Conservation (phyloP, 2,888 invertebrate species). For the Xestia xanthographa region DNA sequence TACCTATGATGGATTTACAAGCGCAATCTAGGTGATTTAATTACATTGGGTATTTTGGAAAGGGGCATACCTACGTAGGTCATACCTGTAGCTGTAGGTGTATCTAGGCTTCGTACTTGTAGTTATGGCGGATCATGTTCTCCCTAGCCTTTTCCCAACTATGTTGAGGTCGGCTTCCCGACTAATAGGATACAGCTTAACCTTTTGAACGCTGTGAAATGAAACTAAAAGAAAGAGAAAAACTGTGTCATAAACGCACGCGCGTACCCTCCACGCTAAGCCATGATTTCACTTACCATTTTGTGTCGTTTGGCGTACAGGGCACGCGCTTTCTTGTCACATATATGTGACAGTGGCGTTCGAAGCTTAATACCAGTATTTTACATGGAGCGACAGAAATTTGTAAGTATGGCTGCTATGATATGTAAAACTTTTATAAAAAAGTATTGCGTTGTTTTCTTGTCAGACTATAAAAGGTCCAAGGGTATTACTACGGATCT, state of each 20-base stretch:
- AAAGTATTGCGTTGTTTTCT: neutral
- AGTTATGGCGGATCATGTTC: neutral
- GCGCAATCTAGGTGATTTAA: slow-evolving; percentile 11
- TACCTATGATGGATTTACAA: slow-evolving; percentile 13
- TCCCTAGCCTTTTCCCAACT: neutral
- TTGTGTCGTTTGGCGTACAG: no score
- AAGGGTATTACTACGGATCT: no score
- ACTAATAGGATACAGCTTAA: neutral
- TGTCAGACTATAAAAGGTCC: neutral
- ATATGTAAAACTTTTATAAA: no score
- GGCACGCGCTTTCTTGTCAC: no score
- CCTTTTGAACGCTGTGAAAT: no score
- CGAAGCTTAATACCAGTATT: neutral
- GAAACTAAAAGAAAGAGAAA: no score
- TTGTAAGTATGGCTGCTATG: neutral
- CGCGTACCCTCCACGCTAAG: no score
- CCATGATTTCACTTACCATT: no score
- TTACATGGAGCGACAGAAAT: neutral
- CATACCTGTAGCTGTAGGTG: neutral
- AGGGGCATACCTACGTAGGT: neutral
- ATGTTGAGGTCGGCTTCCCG: neutral
- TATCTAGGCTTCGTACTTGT: neutral
- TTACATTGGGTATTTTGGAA: slow-evolving; percentile 29
- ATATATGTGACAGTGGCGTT: no score
- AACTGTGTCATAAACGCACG: no score